Evolutionary conservation across 2,797 vertebrate species (phyloP).

Genomic region (Loriculus beryllinus): DNA sequence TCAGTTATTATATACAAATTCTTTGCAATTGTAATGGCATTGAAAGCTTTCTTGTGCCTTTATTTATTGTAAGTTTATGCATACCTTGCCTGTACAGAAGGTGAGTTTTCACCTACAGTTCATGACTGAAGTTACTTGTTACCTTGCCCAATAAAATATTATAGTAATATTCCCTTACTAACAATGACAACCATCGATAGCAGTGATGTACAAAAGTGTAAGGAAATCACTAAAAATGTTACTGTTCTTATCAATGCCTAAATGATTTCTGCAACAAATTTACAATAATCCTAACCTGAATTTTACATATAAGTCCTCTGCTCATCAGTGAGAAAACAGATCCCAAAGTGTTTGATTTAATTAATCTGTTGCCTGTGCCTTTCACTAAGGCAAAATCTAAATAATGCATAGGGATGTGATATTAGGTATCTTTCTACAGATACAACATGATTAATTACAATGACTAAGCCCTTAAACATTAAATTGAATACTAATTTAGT

Average conservation of each 20-base stretch:
- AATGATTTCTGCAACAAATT: conserved; percentile 8
- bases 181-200: neutral
- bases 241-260: neutral
- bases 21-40: neutral
- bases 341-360: conserved; percentile 57
- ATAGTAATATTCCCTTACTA: neutral
- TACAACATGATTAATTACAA: conserved; percentile 70
- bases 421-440: conserved; percentile 65
- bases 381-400: conserved; percentile 63
- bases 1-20: neutral
- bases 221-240: neutral
- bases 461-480: conserved; percentile 49
- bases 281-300: neutral
- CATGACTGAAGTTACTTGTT: neutral
- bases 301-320: conserved; percentile 49
- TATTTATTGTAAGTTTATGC: neutral
- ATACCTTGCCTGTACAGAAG: neutral
- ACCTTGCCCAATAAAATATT: neutral
- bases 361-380: conserved; percentile 58
- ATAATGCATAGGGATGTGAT: conserved; percentile 56
- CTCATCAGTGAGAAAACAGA: conserved; percentile 34
- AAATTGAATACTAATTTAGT: conserved; percentile 67
- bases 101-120: neutral
- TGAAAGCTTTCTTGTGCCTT: neutral
- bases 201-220: neutral